A percentile compares a stretch with the other conserved stretches of the same genome.
phyloP scores from a whole-genome alignment of 2,888 invertebrate genomes.

The Campopleginae sp. region DNA sequence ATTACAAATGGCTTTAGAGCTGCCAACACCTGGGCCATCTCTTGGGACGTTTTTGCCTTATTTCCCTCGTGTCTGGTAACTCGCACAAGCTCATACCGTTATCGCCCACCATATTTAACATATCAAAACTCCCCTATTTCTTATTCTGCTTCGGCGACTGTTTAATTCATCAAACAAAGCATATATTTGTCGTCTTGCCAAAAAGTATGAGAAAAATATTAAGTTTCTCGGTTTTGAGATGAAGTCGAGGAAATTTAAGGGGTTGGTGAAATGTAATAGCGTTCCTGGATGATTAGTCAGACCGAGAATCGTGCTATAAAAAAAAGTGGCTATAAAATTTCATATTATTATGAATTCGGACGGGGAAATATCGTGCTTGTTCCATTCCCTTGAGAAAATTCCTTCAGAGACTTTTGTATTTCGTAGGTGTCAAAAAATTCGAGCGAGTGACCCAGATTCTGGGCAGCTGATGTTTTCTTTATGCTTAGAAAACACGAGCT shows the following conservation, averaged over 20 bases:
- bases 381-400: neutral
- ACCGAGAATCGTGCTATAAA: slow-evolving; percentile 6
- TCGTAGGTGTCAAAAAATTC: neutral
- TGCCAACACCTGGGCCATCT: slow-evolving; percentile 56
- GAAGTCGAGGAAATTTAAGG: no score
- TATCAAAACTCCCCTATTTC: slow-evolving; percentile 24
- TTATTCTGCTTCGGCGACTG: slow-evolving; percentile 52
- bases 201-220: neutral
- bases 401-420: neutral
- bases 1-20: slow-evolving; percentile 43
- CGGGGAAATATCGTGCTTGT: neutral
- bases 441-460: neutral
- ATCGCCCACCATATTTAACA: slow-evolving; percentile 4
- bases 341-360: neutral
- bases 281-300: neutral
- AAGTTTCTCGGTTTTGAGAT: neutral
- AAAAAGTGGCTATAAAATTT: neutral
- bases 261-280: neutral
- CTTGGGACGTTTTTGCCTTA: slow-evolving; percentile 66
- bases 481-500: neutral
- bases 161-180: slow-evolving; percentile 77
- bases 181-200: slow-evolving; percentile 63
- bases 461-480: neutral
- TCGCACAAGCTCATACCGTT: slow-evolving; percentile 40
- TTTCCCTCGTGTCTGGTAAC: slow-evolving; percentile 72